phyloP scores from a whole-genome alignment of 2,888 invertebrate genomes.

The Rhingia rostrata region DNA sequence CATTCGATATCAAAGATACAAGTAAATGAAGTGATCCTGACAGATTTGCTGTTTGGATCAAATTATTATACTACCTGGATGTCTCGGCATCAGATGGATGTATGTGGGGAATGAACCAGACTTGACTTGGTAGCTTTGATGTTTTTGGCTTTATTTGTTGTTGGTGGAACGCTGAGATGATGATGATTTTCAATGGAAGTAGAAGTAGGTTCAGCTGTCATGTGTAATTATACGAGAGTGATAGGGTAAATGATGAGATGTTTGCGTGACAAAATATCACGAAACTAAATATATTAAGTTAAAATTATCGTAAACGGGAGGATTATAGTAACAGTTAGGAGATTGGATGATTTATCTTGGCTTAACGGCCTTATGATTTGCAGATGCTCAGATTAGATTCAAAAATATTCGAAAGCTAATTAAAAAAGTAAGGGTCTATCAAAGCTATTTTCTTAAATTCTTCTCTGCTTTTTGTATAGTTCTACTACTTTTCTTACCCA shows the following conservation, averaged over 20 bases:
- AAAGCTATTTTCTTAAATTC: too few relatives aligned
- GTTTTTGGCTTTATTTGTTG: slow-evolving; percentile 2
- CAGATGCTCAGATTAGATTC: too few relatives aligned
- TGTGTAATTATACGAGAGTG: slow-evolving; percentile 27
- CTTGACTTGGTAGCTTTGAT: slow-evolving; percentile 50
- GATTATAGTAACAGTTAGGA: too few relatives aligned
- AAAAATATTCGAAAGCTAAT: too few relatives aligned
- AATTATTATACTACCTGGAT: slow-evolving; percentile 65
- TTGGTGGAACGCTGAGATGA: not conserved
- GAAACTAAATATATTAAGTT: too few relatives aligned
- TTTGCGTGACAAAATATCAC: not conserved
- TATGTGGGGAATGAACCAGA: slow-evolving; percentile 36
- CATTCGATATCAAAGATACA: slow-evolving; percentile 73
- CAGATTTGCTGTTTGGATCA: slow-evolving; percentile 73
- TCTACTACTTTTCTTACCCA: too few relatives aligned
- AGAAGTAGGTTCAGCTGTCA: slow-evolving; percentile 44
- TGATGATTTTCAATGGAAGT: slow-evolving; percentile 58
- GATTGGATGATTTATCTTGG: too few relatives aligned
- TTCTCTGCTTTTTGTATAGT: too few relatives aligned
- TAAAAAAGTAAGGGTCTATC: too few relatives aligned
- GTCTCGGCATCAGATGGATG: slow-evolving; percentile 49
- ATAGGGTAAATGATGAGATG: slow-evolving; percentile 26
- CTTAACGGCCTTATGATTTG: too few relatives aligned
- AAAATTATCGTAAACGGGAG: too few relatives aligned
- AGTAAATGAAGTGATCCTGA: slow-evolving; percentile 74